Percentiles rank a stretch among this genome's conserved stretches.
Conservation (phyloP, 2,797 vertebrate species). For the Sciaenops ocellatus region DNA sequence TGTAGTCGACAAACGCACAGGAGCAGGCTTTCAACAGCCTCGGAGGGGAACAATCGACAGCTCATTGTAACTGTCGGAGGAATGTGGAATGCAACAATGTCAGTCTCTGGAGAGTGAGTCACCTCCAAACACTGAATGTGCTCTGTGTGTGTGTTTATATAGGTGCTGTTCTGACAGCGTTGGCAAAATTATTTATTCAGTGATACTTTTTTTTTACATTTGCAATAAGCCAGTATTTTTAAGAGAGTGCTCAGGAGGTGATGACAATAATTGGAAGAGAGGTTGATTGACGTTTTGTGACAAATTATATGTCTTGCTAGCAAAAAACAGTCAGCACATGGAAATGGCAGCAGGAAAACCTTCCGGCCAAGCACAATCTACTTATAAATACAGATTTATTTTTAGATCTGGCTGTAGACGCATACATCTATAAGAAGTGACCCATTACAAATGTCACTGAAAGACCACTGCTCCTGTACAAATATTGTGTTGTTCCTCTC, state of each 20-base stretch:
- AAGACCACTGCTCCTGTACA: too few relatives aligned
- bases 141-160: constrained; percentile 38
- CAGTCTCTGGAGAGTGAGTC: constrained; percentile 79
- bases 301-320: background rate
- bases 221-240: background rate
- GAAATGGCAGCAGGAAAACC: constrained; percentile 1
- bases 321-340: background rate
- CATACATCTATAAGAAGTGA: too few relatives aligned
- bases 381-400: too few relatives aligned
- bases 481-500: too few relatives aligned
- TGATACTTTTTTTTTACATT: constrained; percentile 4
- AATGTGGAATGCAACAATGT: constrained; percentile 83
- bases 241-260: background rate
- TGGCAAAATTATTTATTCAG: constrained; percentile 32
- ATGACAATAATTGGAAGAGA: background rate
- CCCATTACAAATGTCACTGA: too few relatives aligned
- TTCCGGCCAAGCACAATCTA: background rate
- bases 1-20: constrained; percentile 65
- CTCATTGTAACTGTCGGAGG: constrained; percentile 74
- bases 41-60: constrained; percentile 72
- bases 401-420: too few relatives aligned
- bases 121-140: constrained; percentile 70
- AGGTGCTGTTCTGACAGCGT: constrained; percentile 55
- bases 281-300: background rate
- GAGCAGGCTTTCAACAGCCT: constrained; percentile 75